Percentiles rank a stretch among this genome's conserved stretches.
Conservation (phyloP, 2,888 invertebrate genomes). For the Dichetophora obliterata region DNA sequence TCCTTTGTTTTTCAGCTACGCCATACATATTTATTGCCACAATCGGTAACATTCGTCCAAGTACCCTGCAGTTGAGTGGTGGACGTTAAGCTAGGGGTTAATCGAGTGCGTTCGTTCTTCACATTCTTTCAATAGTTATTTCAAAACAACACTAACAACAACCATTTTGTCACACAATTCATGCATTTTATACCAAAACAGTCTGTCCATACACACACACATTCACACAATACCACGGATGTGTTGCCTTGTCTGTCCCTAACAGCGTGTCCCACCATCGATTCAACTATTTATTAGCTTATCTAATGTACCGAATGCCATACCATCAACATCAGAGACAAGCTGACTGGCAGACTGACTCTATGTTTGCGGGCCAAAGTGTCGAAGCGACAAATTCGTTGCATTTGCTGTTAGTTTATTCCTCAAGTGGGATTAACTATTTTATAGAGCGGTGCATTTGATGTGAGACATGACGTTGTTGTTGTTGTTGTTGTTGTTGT, state of each 20-base stretch:
- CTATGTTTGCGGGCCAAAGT: not conserved
- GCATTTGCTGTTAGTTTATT: slow-evolving; percentile 59
- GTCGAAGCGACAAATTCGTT: not conserved
- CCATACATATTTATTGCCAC: too few species aligned
- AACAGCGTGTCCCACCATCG: not conserved
- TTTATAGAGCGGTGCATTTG: slow-evolving; percentile 60
- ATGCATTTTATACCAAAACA: not conserved
- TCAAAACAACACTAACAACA: not conserved
- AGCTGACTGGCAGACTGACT: not conserved
- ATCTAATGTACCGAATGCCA: slow-evolving; percentile 22
- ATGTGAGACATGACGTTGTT: slow-evolving; percentile 44
- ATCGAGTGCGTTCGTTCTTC: slow-evolving; percentile 13
- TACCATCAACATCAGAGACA: not conserved
- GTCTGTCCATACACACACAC: not conserved
- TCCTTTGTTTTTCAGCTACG: too few species aligned
- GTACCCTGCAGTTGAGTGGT: too few species aligned
- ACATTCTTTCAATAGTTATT: not conserved
- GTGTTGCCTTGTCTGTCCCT: not conserved
- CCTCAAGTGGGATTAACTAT: slow-evolving; percentile 67
- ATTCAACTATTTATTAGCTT: slow-evolving; percentile 29
- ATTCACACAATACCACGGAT: not conserved
- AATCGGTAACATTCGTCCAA: too few species aligned
- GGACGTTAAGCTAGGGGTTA: slow-evolving; percentile 23
- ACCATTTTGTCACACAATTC: slow-evolving; percentile 25
- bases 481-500: not conserved